phyloP scores from a whole-genome alignment of 2,113 vertebrate species.

The Carettochelys insculpta region DNA sequence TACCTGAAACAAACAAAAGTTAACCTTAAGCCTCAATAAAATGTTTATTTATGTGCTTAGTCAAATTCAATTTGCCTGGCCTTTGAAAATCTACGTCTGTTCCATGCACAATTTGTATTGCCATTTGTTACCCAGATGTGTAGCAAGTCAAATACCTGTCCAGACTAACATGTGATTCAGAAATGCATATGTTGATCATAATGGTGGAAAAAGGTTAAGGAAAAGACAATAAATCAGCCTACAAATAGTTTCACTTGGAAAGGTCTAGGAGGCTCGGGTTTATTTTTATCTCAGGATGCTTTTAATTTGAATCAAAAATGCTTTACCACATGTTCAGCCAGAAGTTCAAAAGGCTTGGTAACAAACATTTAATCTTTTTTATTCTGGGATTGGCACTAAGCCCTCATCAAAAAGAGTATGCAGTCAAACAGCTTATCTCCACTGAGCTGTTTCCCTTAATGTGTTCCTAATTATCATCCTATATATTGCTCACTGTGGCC shows the following conservation, averaged over 20 bases:
- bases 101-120: slow-evolving; percentile 72
- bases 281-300: slow-evolving; percentile 89
- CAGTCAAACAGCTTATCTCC: slow-evolving; percentile 84
- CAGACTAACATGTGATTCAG: slow-evolving; percentile 75
- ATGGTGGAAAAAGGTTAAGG: slow-evolving; percentile 76
- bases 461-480: slow-evolving; percentile 88
- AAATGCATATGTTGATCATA: slow-evolving; percentile 78
- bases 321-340: slow-evolving; percentile 86
- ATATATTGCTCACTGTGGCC: slow-evolving; percentile 84
- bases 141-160: slow-evolving; percentile 81
- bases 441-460: slow-evolving; percentile 84
- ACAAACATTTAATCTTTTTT: slow-evolving; percentile 87
- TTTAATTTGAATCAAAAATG: slow-evolving; percentile 87
- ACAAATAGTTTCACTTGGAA: slow-evolving; percentile 82
- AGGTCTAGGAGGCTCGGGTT: slow-evolving; percentile 78
- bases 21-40: slow-evolving; percentile 57
- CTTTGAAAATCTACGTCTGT: slow-evolving; percentile 74
- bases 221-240: slow-evolving; percentile 79
- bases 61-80: slow-evolving; percentile 71
- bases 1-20: slow-evolving; percentile 33
- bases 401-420: slow-evolving; percentile 82
- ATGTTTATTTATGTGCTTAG: slow-evolving; percentile 64
- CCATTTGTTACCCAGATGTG: slow-evolving; percentile 82
- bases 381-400: slow-evolving; percentile 82
- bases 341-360: slow-evolving; percentile 85